Evolutionary conservation across 1,140 invertebrate genomes (phyloP), one percentile per base, ranked within the genome.

Genomic region (Heliconius himera): DNA sequence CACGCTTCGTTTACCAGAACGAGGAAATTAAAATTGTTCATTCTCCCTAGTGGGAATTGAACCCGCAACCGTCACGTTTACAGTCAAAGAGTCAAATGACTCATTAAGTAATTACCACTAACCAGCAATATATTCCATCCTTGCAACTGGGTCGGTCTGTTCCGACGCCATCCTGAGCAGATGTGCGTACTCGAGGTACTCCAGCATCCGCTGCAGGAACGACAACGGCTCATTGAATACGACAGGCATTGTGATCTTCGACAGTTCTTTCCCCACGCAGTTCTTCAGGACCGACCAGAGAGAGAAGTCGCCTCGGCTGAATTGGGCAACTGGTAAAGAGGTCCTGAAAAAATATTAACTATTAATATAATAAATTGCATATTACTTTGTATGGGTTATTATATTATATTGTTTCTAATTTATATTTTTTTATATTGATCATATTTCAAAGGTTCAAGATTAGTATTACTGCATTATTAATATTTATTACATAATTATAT

Each of bases 161-260:
- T 96, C 95, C 1, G 97, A 95, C 9, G 98, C 98, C 84, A 96
- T 95, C 70, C 97, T 96, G 8, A 99, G 95, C n/a, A 99, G 95
- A 87, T 97, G 95, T 4, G 97, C 96, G 89, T 99, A 99, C 93
- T 99, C 98, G 96, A 99, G 97, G 89, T 99, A 98, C 95, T 99
- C 99, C 20, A 98, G 96, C 89, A 99, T 97, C 81, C 99, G 95
- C 95, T 99, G 98, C 9, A 99, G 96, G 93, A 99, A 99, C 84
- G 97, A 98, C 51, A 99, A 95, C 0, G 99, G 99, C 94, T 99
- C 99, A 94, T 99, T 99, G 94, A 99, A 99, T 73, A 98, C 97
- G 96, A 99, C 98, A 41, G 99, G 99, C 98, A 99, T 99, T 11
- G 98, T 98, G 87, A 99, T 99, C 95, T 99, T 99, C 86, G 98